Evolutionary conservation across 2,888 invertebrate genomes (phyloP), one percentile per base, ranked within the genome.

Genomic region (Caenorhabditis sp.): DNA sequence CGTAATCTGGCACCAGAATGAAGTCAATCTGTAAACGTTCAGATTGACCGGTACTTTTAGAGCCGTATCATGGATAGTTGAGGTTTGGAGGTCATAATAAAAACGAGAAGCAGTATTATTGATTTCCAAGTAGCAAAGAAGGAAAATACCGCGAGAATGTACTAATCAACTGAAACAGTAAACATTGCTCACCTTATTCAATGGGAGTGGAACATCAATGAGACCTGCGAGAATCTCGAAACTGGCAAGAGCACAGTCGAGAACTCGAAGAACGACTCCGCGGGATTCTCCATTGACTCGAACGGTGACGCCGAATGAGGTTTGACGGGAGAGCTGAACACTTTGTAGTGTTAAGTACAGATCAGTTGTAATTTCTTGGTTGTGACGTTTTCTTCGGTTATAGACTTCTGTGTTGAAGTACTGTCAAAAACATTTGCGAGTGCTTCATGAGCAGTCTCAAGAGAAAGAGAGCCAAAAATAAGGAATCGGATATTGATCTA

Each of bases 241-340:
- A 61, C 86, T 80, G 3, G 85, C 82, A 14, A 87, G 64, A 35
- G 88, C 86, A 58, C 83, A 80, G 44, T 87, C 85, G 8, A 89
- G 58, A 22, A 87, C 85, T 28, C 87, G 79, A n/a, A 87, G 66
- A 24, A 84, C 79, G 12, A 74, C 63, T 7, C 54, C 74, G 6
- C 82, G 61, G 5, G 74, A 59, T 2, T 58, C 51, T 19, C 85
- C 84, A 54, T 86, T 84, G 26, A 87, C 86, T 5, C 88, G 81
- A 8, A 89, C 80, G 0, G 87, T 87, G 8, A 89, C 88, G 6
- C 88, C 88, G 58, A 89, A 89, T 3, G 87, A 85, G 6, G 88
- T 89, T 58, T 86, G 86, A 3, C 87, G 85, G 28, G 87, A 85
- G n/a, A 89, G 75, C 87, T 89, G 85, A 38, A 68, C 31, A 35